These are phyloP conservation scores for Megamerina dolium DNA, from an alignment of 2,888 invertebrate genomes.

Conservation along the genomic window DNA sequence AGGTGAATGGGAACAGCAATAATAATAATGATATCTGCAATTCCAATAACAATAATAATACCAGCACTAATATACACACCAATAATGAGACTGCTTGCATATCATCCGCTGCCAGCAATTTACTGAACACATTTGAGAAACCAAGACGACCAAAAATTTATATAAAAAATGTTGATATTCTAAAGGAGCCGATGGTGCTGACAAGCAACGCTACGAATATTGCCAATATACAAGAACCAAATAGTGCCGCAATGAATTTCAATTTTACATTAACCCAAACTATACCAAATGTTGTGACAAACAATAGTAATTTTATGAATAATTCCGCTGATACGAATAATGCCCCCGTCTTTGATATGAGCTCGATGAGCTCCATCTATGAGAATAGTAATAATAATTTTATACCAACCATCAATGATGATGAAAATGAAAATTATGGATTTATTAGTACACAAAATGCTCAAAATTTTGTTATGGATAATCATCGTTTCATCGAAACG, in stretches of 20 bases:
- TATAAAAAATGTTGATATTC: constrained; percentile 47
- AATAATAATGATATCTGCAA: constrained; percentile 1
- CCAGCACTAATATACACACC: too few relatives aligned
- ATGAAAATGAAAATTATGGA: constrained; percentile 2
- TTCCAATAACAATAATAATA: too few relatives aligned
- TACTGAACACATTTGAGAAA: constrained; percentile 26
- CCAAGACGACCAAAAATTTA: constrained; percentile 45
- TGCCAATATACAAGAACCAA: constrained; percentile 17
- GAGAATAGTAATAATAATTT: constrained; percentile 11
- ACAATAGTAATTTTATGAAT: too few relatives aligned
- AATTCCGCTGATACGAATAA: too few relatives aligned
- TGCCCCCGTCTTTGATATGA: too few relatives aligned
- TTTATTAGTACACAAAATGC: constrained; percentile 1
- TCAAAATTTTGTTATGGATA: constrained; percentile 17
- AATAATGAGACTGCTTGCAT: too few relatives aligned
- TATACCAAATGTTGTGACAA: constrained; percentile 12
- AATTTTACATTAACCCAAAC: too few relatives aligned
- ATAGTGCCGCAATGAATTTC: constrained; percentile 16
- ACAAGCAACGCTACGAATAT: constrained; percentile 25
- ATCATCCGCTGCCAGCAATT: too few relatives aligned
- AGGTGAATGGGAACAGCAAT: neutral
- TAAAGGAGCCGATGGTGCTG: constrained; percentile 43
- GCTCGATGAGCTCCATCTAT: too few relatives aligned
- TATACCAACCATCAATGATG: constrained; percentile 9
- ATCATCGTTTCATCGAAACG: constrained; percentile 24